A percentile compares a stretch with the other conserved stretches of the same genome.
phyloP scores from a whole-genome alignment of 2,797 vertebrate genomes.

The Chaetophractus vellerosus region DNA sequence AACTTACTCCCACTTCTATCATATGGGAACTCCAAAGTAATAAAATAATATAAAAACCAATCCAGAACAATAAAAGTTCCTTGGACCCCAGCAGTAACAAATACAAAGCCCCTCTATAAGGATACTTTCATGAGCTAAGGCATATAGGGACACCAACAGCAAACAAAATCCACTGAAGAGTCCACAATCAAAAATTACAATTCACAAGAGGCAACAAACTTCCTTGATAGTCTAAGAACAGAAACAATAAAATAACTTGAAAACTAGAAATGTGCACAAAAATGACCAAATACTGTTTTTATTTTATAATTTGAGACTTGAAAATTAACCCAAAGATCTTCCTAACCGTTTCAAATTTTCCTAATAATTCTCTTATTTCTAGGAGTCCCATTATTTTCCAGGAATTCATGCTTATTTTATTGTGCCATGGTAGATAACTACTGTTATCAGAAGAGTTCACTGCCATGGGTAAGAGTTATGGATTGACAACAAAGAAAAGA shows the following conservation, averaged over 20 bases:
- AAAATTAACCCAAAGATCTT: constrained; percentile 60
- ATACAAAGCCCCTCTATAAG: neutral
- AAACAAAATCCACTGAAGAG: constrained; percentile 17
- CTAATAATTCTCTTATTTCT: constrained; percentile 54
- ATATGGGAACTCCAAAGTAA: neutral
- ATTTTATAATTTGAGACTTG: constrained; percentile 53
- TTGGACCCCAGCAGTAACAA: neutral
- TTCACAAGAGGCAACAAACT: neutral
- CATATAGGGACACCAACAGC: neutral
- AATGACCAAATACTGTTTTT: neutral
- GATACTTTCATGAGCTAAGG: neutral
- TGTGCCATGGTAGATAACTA: neutral
- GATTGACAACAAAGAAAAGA: no score
- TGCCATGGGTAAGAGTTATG: neutral
- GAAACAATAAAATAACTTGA: constrained; percentile 1
- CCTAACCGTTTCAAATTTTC: constrained; percentile 11
- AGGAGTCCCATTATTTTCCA: neutral
- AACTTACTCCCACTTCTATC: neutral
- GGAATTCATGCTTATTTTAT: neutral
- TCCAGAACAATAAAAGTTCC: neutral
- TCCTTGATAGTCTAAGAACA: neutral
- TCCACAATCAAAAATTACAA: neutral
- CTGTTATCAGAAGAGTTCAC: neutral
- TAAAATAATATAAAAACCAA: neutral
- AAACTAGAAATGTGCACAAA: neutral